Evolutionary conservation across 1,140 invertebrate genomes (phyloP).

Genomic region (Ceratina australensis): DNA sequence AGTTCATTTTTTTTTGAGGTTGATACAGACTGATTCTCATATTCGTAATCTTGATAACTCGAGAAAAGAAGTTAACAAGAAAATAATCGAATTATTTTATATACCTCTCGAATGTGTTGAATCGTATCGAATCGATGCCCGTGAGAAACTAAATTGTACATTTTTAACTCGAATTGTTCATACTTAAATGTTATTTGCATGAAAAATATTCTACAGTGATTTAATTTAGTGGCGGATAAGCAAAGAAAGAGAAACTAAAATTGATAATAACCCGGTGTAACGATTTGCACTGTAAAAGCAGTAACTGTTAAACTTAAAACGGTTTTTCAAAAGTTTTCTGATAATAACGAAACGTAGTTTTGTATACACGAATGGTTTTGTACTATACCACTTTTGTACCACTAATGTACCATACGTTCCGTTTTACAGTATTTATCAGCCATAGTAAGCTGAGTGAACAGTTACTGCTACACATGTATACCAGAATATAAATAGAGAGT

Average conservation of each 20-base stretch:
- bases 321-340: too few species aligned
- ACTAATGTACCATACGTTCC: too few species aligned
- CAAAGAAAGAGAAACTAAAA: neutral
- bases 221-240: slow-evolving; percentile 11
- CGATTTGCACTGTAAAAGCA: slow-evolving; percentile 29
- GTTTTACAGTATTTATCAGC: slow-evolving; percentile 36
- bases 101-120: too few species aligned
- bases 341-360: too few species aligned
- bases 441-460: slow-evolving; percentile 27
- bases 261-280: slow-evolving; percentile 34
- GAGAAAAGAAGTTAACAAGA: too few species aligned
- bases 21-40: too few species aligned
- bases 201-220: slow-evolving; percentile 18
- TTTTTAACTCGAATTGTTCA: slow-evolving; percentile 20
- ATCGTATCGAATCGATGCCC: too few species aligned
- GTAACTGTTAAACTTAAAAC: slow-evolving; percentile 13
- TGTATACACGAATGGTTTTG: too few species aligned
- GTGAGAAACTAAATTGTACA: slow-evolving; percentile 9
- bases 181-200: neutral
- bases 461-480: slow-evolving; percentile 37
- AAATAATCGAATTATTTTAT: too few species aligned
- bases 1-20: too few species aligned
- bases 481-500: slow-evolving; percentile 42
- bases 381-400: too few species aligned
- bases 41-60: too few species aligned